Conservation (phyloP, 2,113 vertebrate genomes). For the Alectura lathami region DNA sequence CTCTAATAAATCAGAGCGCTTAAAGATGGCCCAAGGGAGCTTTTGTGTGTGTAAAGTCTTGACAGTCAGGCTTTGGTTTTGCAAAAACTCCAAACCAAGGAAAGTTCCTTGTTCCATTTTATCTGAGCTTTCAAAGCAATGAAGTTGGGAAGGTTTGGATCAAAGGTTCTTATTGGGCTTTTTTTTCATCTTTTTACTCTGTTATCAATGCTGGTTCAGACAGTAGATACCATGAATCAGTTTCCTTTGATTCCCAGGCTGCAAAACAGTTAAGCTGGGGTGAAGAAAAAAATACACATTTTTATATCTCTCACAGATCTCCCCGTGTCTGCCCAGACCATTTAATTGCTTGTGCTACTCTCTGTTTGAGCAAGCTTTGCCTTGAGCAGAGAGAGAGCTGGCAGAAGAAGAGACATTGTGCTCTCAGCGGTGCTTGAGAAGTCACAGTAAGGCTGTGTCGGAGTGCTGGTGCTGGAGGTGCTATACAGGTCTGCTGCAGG, state of each 20-base stretch:
- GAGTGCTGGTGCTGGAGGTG: not conserved
- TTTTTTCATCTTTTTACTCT: not conserved
- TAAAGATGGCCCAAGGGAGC: not conserved
- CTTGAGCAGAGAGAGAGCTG: not conserved
- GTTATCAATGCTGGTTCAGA: not conserved
- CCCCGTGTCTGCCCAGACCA: not conserved
- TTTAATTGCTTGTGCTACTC: not conserved
- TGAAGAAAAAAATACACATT: not conserved
- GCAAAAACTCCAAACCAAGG: not conserved
- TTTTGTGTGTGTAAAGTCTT: not conserved
- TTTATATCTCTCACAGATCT: not conserved
- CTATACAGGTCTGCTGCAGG: not conserved
- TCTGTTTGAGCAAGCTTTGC: not conserved
- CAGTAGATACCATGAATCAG: not conserved
- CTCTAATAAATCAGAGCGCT: conserved; percentile 15
- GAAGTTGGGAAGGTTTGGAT: not conserved
- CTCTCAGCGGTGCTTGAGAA: not conserved
- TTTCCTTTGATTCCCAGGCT: not conserved
- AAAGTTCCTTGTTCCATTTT: not conserved
- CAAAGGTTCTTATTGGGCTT: not conserved
- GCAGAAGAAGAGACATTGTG: not conserved
- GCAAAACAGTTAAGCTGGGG: not conserved
- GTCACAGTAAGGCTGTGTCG: not conserved
- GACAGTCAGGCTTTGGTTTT: not conserved
- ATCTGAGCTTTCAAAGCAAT: not conserved